These are phyloP conservation scores for Paratrypauchen microcephalus DNA, from an alignment of 2,797 vertebrate genomes.

Conservation along the genomic window DNA sequence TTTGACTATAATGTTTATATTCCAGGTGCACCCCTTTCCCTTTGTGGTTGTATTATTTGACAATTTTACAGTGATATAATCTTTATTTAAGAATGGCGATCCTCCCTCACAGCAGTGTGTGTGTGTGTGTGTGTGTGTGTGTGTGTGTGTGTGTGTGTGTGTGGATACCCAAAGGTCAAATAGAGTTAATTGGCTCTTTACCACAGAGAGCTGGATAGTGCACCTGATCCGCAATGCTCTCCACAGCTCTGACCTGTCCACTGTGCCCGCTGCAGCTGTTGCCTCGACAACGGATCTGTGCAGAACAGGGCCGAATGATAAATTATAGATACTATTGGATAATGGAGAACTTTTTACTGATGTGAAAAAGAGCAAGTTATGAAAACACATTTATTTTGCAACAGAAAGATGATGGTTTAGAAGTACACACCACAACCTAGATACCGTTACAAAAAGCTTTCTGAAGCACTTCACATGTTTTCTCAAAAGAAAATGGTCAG, in stretches of 20 bases:
- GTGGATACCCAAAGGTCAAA: slow-evolving; percentile 33
- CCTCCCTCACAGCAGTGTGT: neutral
- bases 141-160: neutral
- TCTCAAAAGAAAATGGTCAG: neutral
- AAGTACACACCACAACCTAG: slow-evolving; percentile 53
- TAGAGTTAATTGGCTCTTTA: slow-evolving; percentile 33
- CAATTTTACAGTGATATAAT: neutral
- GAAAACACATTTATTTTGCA: slow-evolving; percentile 9
- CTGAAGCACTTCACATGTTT: neutral
- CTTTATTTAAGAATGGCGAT: neutral
- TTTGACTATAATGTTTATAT: neutral
- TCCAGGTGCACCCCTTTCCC: neutral
- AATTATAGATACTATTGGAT: slow-evolving; percentile 59
- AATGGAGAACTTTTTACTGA: slow-evolving; percentile 51
- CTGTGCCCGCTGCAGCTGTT: slow-evolving; percentile 11
- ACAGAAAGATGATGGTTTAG: slow-evolving; percentile 3
- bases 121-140: slow-evolving; percentile 3
- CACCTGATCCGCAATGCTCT: slow-evolving; percentile 37
- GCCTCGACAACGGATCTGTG: slow-evolving; percentile 23
- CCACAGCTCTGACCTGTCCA: slow-evolving; percentile 14
- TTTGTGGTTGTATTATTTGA: neutral
- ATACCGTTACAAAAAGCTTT: slow-evolving; percentile 3
- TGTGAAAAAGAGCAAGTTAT: slow-evolving; percentile 4
- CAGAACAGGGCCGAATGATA: slow-evolving; percentile 36
- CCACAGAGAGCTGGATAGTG: slow-evolving; percentile 21